These are phyloP conservation scores for Limosa lapponica DNA, from an alignment of 2,797 vertebrate genomes.

Conservation along the genomic window DNA sequence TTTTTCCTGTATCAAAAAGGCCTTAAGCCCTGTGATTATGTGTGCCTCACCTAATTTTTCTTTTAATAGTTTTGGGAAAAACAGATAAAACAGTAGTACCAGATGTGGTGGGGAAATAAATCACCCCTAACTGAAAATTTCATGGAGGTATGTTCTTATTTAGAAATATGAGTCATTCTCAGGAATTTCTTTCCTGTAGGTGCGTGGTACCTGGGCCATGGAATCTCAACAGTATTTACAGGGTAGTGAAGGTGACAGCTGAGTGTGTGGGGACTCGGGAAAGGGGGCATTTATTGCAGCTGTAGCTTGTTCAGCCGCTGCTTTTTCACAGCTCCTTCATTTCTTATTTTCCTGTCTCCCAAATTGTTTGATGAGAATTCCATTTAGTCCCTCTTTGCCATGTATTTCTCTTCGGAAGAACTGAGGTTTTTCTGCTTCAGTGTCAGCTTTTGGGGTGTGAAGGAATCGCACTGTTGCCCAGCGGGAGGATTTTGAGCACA, in stretches of 20 bases:
- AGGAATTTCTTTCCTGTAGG: background rate
- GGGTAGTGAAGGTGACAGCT: background rate
- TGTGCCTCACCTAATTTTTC: constrained; percentile 11
- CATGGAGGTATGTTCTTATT: background rate
- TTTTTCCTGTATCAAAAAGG: background rate
- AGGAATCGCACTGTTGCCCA: background rate
- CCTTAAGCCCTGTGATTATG: background rate
- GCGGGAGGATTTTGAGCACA: background rate
- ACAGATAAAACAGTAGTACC: background rate
- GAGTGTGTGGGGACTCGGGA: background rate
- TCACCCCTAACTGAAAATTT: background rate
- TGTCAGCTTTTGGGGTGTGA: background rate
- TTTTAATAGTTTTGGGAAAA: background rate
- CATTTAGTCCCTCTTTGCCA: background rate
- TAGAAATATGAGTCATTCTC: background rate
- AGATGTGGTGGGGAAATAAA: background rate
- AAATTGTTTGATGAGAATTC: background rate
- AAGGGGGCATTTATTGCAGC: background rate
- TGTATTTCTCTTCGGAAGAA: background rate
- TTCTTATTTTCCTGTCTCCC: background rate
- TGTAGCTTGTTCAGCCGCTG: background rate
- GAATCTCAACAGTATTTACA: background rate
- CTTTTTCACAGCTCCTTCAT: background rate
- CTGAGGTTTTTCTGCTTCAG: background rate
- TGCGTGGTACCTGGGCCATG: background rate